Base-by-base conservation (phyloP, 2,888 invertebrate species). In the Scaeva pyrastri region DNA sequence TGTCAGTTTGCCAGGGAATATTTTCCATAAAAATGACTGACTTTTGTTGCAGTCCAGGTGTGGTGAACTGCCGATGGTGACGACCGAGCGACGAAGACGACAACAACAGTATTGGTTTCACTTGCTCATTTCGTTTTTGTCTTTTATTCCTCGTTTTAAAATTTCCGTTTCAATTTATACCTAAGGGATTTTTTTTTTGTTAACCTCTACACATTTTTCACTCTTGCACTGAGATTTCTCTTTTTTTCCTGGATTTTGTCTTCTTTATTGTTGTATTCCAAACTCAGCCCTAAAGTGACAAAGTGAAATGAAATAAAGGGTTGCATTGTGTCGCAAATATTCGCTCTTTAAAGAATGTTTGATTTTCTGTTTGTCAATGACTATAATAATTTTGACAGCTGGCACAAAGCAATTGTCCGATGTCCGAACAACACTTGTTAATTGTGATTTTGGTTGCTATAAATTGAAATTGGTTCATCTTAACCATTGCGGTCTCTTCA, bases 1-100 rank as follows among this genome's bases (percentile, higher is more conserved):
- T 85, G 75, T 79, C 84, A 85, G 50, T 52, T 66, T 66, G 21
- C 41, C 39, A 66, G 23, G 72, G 71, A 85, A 72, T 80, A 72
- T 76, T 76, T 72, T 76, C 72, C 79, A 80, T 76, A 76, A 85
- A 72, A 21, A 79, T 72, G 75, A 79, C 84, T 48, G 79, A 84
- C 58, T 66, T 52, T n/a, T 39, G 14, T 64, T 71, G 31, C 8
- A 31, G 3, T 31, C 79, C 84, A 84, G 84, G 84, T 85, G 80
- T 76, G 62, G 60, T 41, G 26, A n/a, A n/a, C n/a, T n/a, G 39
- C 3, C 4, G 10, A 7, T 19, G 19, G 70, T 70, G 56, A 62
- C 16, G 31, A 68, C 19, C 66, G 36, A 36, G 31, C 36, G 12
- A 45, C 31, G 26, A 62, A 16, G 12, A 68, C 39, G n/a, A 16